Conservation (phyloP, 1,140 invertebrate genomes). For the Cydia amplana region DNA sequence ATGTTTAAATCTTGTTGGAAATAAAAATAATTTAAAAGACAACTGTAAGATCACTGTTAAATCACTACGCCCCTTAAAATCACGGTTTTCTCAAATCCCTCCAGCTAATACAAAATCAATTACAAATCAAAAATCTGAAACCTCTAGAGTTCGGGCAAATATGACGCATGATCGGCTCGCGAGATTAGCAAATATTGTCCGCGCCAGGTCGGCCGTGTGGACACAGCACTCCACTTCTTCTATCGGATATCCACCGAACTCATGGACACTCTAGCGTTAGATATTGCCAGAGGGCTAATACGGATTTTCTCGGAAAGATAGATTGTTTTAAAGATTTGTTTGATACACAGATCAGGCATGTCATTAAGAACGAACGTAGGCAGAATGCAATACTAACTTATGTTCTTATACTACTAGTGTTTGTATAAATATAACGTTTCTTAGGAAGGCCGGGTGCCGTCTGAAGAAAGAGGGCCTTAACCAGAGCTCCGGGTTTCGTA, state of each 20-base stretch:
- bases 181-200: conserved; percentile 31
- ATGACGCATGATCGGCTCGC: conserved; percentile 21
- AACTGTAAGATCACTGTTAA: background rate
- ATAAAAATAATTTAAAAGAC: too few relatives aligned
- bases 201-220: conserved; percentile 30
- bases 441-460: too few relatives aligned
- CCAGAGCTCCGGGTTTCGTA: too few relatives aligned
- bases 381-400: too few relatives aligned
- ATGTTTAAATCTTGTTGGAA: too few relatives aligned
- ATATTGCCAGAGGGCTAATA: conserved; percentile 10
- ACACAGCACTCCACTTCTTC: conserved; percentile 25
- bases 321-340: background rate
- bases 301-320: background rate
- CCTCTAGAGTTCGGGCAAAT: conserved; percentile 15
- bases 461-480: too few relatives aligned
- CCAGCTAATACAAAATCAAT: conserved; percentile 14
- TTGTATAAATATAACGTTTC: too few relatives aligned
- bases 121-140: conserved; percentile 17
- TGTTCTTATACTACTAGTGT: too few relatives aligned
- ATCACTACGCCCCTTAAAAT: background rate
- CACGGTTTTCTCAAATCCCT: background rate
- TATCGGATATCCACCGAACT: conserved; percentile 24
- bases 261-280: conserved; percentile 26
- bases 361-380: too few relatives aligned
- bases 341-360: background rate